Percentiles rank a stretch among this genome's conserved stretches.
phyloP scores from a whole-genome alignment of 1,140 invertebrate species.

The Venturia canescens region DNA sequence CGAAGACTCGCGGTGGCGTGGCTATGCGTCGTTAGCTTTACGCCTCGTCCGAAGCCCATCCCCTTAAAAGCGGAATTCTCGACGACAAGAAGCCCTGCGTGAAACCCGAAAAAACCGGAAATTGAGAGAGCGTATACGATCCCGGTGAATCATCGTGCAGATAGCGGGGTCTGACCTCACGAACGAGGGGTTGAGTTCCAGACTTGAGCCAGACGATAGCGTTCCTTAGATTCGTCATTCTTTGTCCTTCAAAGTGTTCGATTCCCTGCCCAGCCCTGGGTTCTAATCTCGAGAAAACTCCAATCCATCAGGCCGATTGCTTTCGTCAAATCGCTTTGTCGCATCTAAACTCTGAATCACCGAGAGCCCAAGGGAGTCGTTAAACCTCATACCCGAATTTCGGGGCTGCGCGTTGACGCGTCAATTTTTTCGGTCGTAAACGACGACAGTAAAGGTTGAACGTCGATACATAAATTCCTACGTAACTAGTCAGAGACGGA shows the following conservation, averaged over 20 bases:
- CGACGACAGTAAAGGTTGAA: too few species aligned
- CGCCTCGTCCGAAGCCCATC: background rate
- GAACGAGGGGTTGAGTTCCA: background rate
- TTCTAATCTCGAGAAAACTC: background rate
- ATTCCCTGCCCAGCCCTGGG: background rate
- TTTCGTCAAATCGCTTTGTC: background rate
- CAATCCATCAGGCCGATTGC: background rate
- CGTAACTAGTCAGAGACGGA: too few species aligned
- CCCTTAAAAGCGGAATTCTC: background rate
- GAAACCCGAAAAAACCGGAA: conserved; percentile 21
- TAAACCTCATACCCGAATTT: background rate
- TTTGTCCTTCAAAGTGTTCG: background rate
- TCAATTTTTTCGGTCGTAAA: background rate
- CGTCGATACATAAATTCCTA: too few species aligned
- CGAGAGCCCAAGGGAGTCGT: background rate
- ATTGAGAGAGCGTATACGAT: background rate
- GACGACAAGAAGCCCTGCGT: conserved; percentile 10
- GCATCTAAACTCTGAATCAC: background rate
- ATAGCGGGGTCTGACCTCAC: conserved; percentile 10
- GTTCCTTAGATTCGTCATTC: conserved; percentile 5
- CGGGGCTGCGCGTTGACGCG: background rate
- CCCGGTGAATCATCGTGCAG: conserved; percentile 13
- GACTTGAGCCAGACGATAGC: background rate
- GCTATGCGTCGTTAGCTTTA: background rate
- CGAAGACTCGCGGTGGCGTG: too few species aligned